These are phyloP conservation scores for Leptodactylus fallax DNA, from an alignment of 2,797 vertebrate species.

Conservation along the genomic window DNA sequence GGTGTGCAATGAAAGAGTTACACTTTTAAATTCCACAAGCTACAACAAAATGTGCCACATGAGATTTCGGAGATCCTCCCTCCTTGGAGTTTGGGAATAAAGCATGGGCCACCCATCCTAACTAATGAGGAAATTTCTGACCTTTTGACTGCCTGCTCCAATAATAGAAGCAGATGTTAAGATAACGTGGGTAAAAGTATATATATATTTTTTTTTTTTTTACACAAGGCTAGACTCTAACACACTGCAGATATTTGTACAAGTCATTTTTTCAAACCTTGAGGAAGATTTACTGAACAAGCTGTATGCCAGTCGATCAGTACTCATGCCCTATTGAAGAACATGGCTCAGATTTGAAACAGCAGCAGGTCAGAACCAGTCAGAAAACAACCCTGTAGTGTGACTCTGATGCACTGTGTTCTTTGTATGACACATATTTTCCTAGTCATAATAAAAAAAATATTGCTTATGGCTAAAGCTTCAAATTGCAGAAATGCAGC, in stretches of 20 bases:
- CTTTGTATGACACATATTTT: too few species aligned
- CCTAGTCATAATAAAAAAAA: too few species aligned
- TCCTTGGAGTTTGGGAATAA: conserved; percentile 48
- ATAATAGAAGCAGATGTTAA: conserved; percentile 46
- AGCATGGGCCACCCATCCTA: conserved; percentile 19
- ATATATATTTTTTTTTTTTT: too few species aligned
- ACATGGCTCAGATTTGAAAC: background rate
- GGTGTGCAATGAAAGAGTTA: conserved; percentile 35
- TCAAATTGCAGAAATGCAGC: too few species aligned
- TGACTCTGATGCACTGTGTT: too few species aligned
- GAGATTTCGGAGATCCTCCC: conserved; percentile 35
- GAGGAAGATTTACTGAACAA: background rate
- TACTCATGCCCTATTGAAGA: background rate
- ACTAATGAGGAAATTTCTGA: conserved; percentile 45
- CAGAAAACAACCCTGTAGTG: too few species aligned
- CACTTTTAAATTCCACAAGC: conserved; percentile 15
- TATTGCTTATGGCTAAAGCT: too few species aligned
- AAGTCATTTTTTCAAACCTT: background rate
- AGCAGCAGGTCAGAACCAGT: background rate
- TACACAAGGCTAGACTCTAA: background rate
- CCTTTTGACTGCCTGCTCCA: conserved; percentile 32
- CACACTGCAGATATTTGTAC: background rate
- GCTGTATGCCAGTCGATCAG: background rate
- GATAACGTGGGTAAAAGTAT: conserved; percentile 1
- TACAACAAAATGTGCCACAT: conserved; percentile 22